Conservation (phyloP, 2,888 invertebrate species). For the Polyploca ridens region DNA sequence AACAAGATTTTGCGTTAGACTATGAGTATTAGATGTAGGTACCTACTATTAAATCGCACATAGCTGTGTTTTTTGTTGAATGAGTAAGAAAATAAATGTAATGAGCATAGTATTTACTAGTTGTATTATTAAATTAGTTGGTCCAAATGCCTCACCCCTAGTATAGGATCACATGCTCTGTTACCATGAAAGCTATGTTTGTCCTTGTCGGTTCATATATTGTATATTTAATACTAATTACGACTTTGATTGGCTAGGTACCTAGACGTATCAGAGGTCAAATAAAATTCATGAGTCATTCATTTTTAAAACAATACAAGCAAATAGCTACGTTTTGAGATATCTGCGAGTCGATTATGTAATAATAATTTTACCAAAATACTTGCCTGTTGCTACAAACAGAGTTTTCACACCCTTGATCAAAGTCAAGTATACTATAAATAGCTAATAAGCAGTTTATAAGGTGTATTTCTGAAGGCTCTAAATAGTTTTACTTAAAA, state of each 20-base stretch:
- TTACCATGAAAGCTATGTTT: not conserved
- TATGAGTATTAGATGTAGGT: no score
- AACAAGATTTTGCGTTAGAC: no score
- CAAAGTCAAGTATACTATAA: not conserved
- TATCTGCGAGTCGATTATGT: not conserved
- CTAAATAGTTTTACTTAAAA: not conserved
- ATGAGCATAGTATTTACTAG: not conserved
- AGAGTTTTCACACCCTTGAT: conserved; percentile 1
- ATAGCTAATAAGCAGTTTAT: not conserved
- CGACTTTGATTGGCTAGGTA: conserved; percentile 15
- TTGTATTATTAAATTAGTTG: not conserved
- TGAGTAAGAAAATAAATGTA: no score
- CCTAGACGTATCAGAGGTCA: conserved; percentile 14
- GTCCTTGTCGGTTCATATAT: not conserved
- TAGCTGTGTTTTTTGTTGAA: no score
- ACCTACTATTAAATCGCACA: no score
- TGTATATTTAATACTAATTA: conserved; percentile 11
- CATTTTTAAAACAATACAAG: not conserved
- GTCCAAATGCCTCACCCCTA: not conserved
- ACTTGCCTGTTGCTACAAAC: not conserved
- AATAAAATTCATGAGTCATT: conserved; percentile 13
- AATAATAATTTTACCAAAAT: not conserved
- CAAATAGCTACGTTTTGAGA: not conserved
- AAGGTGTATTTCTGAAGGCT: not conserved
- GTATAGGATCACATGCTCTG: not conserved